phyloP scores from a whole-genome alignment of 2,113 vertebrate genomes.

The Aix galericulata region DNA sequence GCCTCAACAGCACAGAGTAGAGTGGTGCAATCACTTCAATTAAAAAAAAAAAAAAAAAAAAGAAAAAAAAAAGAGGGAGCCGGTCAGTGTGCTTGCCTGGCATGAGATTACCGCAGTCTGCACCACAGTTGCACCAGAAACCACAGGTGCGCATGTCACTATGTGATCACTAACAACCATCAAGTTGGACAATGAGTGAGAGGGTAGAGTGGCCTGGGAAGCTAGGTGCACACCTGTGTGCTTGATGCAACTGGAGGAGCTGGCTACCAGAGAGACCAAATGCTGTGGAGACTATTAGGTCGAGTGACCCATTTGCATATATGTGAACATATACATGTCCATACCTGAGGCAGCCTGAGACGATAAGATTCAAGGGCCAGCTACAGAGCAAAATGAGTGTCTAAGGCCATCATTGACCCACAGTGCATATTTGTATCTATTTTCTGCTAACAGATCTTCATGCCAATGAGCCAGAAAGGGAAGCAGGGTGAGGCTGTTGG shows the following conservation, averaged over 20 bases:
- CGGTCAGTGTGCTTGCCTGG: rapidly evolving
- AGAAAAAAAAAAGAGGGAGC: too few relatives aligned
- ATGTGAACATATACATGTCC: not conserved
- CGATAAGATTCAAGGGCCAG: not conserved
- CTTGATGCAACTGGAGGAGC: not conserved
- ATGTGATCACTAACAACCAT: not conserved
- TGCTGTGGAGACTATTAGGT: not conserved
- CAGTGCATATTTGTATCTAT: not conserved
- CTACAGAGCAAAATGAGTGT: not conserved
- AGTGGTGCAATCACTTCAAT: too few relatives aligned
- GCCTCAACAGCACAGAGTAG: too few relatives aligned
- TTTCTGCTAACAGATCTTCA: not conserved
- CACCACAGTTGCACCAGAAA: not conserved
- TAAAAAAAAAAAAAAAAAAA: not conserved
- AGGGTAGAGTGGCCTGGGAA: not conserved
- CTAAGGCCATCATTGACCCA: not conserved
- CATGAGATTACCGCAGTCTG: not conserved
- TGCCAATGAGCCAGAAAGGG: not conserved
- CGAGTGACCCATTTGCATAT: rapidly evolving
- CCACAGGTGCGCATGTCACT: rapidly evolving
- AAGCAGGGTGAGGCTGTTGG: not conserved
- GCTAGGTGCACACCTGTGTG: not conserved
- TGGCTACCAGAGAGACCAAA: not conserved
- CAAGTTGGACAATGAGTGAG: not conserved
- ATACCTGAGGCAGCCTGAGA: not conserved